Evolutionary conservation across 2,888 invertebrate genomes (phyloP), one percentile per base, ranked within the genome.

Genomic region (Drosophila acutilabella): DNA sequence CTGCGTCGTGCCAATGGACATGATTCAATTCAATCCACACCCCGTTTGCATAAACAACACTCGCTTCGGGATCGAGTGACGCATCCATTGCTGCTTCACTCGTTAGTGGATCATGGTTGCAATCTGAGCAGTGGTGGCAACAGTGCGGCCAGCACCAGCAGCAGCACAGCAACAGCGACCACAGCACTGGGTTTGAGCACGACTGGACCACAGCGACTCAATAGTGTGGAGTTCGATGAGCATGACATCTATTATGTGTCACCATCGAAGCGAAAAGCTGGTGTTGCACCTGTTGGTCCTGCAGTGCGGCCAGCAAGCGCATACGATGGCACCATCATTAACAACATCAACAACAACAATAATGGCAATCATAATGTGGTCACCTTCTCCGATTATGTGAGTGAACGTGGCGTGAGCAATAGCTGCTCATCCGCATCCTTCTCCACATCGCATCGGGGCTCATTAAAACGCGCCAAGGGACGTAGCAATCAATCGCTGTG

Each of bases 401-500:
- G 86, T 59, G 91, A 87, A 10, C 90, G 88, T 13, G 76, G 76
- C 6, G 72, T 78, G 7, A 67, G 68, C 47, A 72, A 74, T 2
- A 64, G 67, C 20, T 67, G 79, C 44, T 59, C 67, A 11, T 14
- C 64, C 7, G 58, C 76, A 0, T 75, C 80, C 2, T 64, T 57
- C 2, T 41, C 78, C 13, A 53, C 64, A 1, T 74, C 84, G 40
- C 80, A 89, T 74, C 91, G 92, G 13, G 92, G 92, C 13, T 92
- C 92, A 8, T 61, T 92, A 42, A 91, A 90, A 58, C 91, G 92
- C 61, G 84, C 78, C 72, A 92, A 92, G 67, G 92, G 91, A 14
- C 92, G 92, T 30, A 93, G 93, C 74, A 92, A 90, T 81, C 92
- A 92, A 66, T 92, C 92, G 69, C 73, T 92, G 1, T 92, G 92